Conservation (phyloP, 2,797 vertebrate species). For the Enteromius radiatus region DNA sequence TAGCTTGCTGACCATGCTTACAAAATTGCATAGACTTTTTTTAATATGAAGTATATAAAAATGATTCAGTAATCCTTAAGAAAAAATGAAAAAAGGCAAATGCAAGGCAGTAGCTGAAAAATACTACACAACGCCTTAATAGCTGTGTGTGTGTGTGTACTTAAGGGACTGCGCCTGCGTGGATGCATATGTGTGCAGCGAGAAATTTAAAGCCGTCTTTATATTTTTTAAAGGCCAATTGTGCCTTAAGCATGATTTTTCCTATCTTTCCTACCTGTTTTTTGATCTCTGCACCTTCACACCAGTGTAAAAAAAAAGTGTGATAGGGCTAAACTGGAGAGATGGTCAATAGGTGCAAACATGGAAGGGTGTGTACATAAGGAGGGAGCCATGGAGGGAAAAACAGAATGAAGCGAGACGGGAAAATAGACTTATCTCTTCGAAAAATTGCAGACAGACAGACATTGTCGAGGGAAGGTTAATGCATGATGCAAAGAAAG, state of each 20-base stretch:
- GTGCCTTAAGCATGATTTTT: constrained; percentile 12
- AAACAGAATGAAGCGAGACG: constrained; percentile 53
- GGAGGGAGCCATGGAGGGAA: constrained; percentile 65
- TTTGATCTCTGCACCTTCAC: neutral
- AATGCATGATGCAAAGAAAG: constrained; percentile 29
- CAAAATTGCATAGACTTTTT: neutral
- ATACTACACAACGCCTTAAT: constrained; percentile 42
- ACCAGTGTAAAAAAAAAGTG: constrained; percentile 1
- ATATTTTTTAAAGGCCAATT: constrained; percentile 6
- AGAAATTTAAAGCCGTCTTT: constrained; percentile 33
- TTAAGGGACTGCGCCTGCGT: constrained; percentile 43
- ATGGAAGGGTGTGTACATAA: constrained; percentile 58
- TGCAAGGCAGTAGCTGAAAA: constrained; percentile 27
- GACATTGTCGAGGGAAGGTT: constrained; percentile 43
- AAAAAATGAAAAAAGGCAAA: neutral
- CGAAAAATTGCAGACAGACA: constrained; percentile 55
- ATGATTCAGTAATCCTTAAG: neutral
- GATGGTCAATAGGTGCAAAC: constrained; percentile 54
- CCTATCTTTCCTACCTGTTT: neutral
- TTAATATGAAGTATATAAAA: neutral
- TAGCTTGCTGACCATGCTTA: neutral
- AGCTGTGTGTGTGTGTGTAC: constrained; percentile 41
- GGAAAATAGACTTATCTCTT: constrained; percentile 70
- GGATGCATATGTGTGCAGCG: constrained; percentile 55
- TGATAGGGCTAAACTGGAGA: neutral